These are phyloP conservation scores for Eilema griseolum DNA, from an alignment of 2,888 invertebrate genomes.

Conservation along the genomic window DNA sequence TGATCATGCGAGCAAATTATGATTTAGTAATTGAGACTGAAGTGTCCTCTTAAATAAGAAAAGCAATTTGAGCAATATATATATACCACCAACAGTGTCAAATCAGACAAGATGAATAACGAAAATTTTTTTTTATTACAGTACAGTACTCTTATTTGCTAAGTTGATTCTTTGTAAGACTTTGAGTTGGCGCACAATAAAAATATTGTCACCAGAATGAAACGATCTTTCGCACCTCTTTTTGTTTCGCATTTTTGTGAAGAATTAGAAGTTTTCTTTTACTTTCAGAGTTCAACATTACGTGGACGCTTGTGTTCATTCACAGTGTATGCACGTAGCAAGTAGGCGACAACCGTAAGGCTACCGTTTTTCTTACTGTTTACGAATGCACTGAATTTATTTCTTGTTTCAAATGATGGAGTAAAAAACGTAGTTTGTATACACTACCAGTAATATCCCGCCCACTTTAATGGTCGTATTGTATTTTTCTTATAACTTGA, in stretches of 20 bases:
- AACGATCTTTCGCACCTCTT: slow-evolving; percentile 45
- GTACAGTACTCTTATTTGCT: slow-evolving; percentile 62
- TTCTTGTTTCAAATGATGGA: slow-evolving; percentile 56
- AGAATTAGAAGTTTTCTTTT: slow-evolving; percentile 27
- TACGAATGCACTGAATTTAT: slow-evolving; percentile 73
- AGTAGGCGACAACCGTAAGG: slow-evolving; percentile 76
- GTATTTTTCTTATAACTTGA: slow-evolving; percentile 32
- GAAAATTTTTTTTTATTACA: slow-evolving; percentile 42
- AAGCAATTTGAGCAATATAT: slow-evolving; percentile 46
- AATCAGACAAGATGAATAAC: slow-evolving; percentile 48
- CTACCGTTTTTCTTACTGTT: slow-evolving; percentile 78
- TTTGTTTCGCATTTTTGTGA: slow-evolving; percentile 22
- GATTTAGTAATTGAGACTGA: slow-evolving; percentile 40
- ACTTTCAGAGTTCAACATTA: slow-evolving; percentile 54
- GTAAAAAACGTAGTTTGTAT: slow-evolving; percentile 51
- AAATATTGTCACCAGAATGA: slow-evolving; percentile 58
- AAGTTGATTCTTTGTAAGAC: slow-evolving; percentile 71
- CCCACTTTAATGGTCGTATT: slow-evolving; percentile 39
- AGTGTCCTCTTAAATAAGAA: slow-evolving; percentile 49
- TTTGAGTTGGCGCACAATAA: slow-evolving; percentile 66
- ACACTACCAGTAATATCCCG: slow-evolving; percentile 45
- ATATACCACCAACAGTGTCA: slow-evolving; percentile 37
- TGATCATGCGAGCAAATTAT: slow-evolving; percentile 45
- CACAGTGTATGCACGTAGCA: slow-evolving; percentile 73
- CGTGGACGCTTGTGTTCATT: slow-evolving; percentile 62